Evolutionary conservation across 2,797 vertebrate genomes (phyloP), one percentile per base, ranked within the genome.

Genomic region (Stomatorhinus walkeri): DNA sequence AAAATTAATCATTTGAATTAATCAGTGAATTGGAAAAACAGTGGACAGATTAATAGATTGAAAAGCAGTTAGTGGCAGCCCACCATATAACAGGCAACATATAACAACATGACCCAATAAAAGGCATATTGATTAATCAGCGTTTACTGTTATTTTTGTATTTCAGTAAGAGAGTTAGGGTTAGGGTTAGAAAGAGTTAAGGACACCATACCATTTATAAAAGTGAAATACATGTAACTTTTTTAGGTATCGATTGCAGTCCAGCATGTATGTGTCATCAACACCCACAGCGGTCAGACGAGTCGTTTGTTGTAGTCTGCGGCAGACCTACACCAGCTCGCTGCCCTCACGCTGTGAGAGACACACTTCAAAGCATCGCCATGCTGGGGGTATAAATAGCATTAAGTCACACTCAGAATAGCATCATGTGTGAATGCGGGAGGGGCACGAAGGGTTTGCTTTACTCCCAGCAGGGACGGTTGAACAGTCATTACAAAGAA

Each of bases 311-410:
- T 61, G n/a, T 59, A 89, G 85, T n/a, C 81, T 43, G 4, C 51
- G 56, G 54, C 22, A 64, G 61, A 64, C 90, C 92, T 92, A 93
- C 92, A 89, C 91, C 90, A 90, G 89, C 89, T 89, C 88, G 87
- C 87, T 87, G 52, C 87, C 89, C 87, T 72, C 32, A 89, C 89
- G 83, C 84, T 89, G 72, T 3, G 90, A 92, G 91, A 92, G 92
- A 90, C 85, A 19, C 85, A 89, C 90, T 92, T 92, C 91, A 92
- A 91, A 94, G 89, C 28, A 90, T 87, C 89, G 91, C 91, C 84
- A 91, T 89, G 86, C 90, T 89, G 87, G 43, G 24, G 68, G 90
- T 93, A 93, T 92, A 91, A 93, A 93, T 94, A 95, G 90, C 81
- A 84, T 54, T 54, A 87, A 88, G 89, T 81, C 84, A 89, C 90